Percentiles rank a stretch among this genome's conserved stretches.
phyloP scores from a whole-genome alignment of 1,140 invertebrate species.

The Harlomillsia oculata region DNA sequence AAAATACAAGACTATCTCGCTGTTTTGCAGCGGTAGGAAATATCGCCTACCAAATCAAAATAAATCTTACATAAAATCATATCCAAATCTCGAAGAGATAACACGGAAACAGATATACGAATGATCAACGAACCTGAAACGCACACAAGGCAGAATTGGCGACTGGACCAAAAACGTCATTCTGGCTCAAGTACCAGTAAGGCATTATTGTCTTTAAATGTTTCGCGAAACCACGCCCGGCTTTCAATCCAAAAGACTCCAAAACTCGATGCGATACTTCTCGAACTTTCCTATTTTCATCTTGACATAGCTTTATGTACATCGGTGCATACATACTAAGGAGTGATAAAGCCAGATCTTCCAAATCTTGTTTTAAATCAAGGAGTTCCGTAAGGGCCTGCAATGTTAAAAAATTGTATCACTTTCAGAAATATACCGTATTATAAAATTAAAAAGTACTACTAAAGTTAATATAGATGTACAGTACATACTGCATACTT shows the following conservation, averaged over 20 bases:
- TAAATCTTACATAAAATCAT: not conserved
- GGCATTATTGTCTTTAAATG: slow-evolving; percentile 65
- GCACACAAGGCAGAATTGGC: slow-evolving; percentile 58
- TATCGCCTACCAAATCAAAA: slow-evolving; percentile 5
- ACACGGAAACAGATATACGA: not conserved
- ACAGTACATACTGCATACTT: not conserved
- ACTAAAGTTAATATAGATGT: no score
- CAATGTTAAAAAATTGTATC: not conserved
- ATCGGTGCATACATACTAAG: slow-evolving; percentile 67
- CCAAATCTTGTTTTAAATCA: slow-evolving; percentile 4
- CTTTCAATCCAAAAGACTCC: slow-evolving; percentile 53
- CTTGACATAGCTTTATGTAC: slow-evolving; percentile 60
- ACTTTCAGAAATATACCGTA: not conserved
- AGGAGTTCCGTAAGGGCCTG: slow-evolving; percentile 26
- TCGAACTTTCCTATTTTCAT: slow-evolving; percentile 66
- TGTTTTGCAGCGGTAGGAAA: slow-evolving; percentile 32
- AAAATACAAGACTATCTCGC: slow-evolving; percentile 20
- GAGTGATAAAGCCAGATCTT: slow-evolving; percentile 39
- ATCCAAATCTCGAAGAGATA: not conserved
- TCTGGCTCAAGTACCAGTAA: slow-evolving; percentile 65
- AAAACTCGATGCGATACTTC: slow-evolving; percentile 63
- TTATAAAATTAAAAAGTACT: no score
- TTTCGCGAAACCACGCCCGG: slow-evolving; percentile 62
- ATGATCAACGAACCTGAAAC: slow-evolving; percentile 43
- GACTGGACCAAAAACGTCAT: slow-evolving; percentile 69